Evolutionary conservation across 2,888 invertebrate genomes (phyloP).

Genomic region (Athalia circularis): DNA sequence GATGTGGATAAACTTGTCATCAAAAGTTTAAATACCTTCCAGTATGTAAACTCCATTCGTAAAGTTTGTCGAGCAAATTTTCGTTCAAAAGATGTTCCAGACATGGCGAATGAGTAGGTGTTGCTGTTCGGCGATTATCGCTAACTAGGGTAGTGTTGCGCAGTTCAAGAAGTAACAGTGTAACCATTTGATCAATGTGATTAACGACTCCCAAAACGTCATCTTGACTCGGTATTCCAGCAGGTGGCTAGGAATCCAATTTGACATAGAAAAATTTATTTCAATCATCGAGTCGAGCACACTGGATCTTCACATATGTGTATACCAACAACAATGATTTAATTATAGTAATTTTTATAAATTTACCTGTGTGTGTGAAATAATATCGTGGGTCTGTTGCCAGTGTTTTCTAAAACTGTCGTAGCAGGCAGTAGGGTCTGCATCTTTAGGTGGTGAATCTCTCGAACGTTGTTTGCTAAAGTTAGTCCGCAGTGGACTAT

Average conservation of each 20-base stretch:
- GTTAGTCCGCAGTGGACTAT: slow-evolving; percentile 77
- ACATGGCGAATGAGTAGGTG: slow-evolving; percentile 80
- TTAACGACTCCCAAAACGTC: slow-evolving; percentile 94
- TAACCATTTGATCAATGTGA: slow-evolving; percentile 93
- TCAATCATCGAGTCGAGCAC: not conserved
- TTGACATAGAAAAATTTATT: slow-evolving; percentile 18
- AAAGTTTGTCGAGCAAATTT: slow-evolving; percentile 89
- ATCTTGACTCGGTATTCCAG: slow-evolving; percentile 82
- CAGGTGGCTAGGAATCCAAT: slow-evolving; percentile 71
- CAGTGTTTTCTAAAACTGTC: slow-evolving; percentile 96
- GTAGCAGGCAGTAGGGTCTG: slow-evolving; percentile 92
- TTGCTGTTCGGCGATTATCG: slow-evolving; percentile 68
- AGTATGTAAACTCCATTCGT: slow-evolving; percentile 89
- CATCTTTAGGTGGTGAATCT: slow-evolving; percentile 82
- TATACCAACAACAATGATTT: slow-evolving; percentile 46
- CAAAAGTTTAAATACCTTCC: slow-evolving; percentile 79
- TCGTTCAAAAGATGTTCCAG: slow-evolving; percentile 90
- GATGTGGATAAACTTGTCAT: not conserved
- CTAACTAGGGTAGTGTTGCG: slow-evolving; percentile 77
- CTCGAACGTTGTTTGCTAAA: slow-evolving; percentile 79
- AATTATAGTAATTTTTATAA: slow-evolving; percentile 51
- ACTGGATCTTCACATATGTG: slow-evolving; percentile 15
- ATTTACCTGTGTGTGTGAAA: slow-evolving; percentile 82
- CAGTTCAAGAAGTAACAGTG: slow-evolving; percentile 88
- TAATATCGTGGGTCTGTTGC: slow-evolving; percentile 93